Evolutionary conservation across 2,888 invertebrate genomes (phyloP).

Genomic region (Cheilosia vulpina): DNA sequence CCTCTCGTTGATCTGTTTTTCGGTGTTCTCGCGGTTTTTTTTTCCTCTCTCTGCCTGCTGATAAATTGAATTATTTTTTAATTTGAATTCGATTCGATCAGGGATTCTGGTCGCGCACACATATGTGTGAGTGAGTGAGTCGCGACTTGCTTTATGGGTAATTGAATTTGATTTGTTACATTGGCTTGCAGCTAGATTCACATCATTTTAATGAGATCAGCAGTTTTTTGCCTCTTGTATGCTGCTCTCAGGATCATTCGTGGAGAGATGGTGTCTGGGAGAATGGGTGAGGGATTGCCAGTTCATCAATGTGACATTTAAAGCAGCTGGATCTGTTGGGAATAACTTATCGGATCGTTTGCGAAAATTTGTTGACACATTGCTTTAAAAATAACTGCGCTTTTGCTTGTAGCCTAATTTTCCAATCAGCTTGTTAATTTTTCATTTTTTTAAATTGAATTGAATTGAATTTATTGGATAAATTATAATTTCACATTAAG

Average conservation of each 20-base stretch:
- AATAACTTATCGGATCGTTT: slow-evolving; percentile 60
- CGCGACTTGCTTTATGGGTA: slow-evolving; percentile 67
- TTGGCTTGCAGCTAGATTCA: slow-evolving; percentile 47
- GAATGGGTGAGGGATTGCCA: background rate
- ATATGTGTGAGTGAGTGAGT: slow-evolving; percentile 26
- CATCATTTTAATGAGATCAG: slow-evolving; percentile 68
- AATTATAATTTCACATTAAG: too few species aligned
- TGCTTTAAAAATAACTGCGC: slow-evolving; percentile 24
- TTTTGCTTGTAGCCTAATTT: background rate
- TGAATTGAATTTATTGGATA: too few species aligned
- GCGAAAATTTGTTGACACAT: slow-evolving; percentile 49
- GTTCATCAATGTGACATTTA: slow-evolving; percentile 41
- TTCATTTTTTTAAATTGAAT: slow-evolving; percentile 12
- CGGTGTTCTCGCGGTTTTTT: slow-evolving; percentile 14
- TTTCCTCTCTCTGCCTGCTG: slow-evolving; percentile 16
- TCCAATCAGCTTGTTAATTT: background rate
- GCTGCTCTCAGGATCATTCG: slow-evolving; percentile 5
- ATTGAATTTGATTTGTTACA: slow-evolving; percentile 74
- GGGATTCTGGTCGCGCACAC: slow-evolving; percentile 49
- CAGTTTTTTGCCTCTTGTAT: background rate
- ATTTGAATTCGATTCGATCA: slow-evolving; percentile 69
- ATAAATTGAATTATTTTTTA: slow-evolving; percentile 72
- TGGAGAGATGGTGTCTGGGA: background rate
- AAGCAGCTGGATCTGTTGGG: slow-evolving; percentile 45
- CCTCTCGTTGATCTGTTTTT: slow-evolving; percentile 33